Evolutionary conservation across 1,140 invertebrate genomes (phyloP), one percentile per base, ranked within the genome.

Genomic region (Zaprionus tsacasi): DNA sequence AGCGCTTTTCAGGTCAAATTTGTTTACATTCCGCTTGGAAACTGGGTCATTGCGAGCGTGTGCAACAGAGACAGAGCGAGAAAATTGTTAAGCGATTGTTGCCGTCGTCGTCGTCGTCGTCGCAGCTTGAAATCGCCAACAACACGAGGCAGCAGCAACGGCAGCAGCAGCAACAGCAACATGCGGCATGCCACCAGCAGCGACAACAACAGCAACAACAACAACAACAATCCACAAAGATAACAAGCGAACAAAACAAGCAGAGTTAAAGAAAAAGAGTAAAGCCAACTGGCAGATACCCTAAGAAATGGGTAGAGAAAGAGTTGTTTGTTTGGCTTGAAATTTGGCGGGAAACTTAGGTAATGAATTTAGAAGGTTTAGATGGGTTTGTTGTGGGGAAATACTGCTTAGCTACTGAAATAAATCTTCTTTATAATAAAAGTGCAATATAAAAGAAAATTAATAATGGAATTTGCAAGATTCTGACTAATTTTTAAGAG

Each of bases 21-120:
- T 89, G 85, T 89, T 89, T 89, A 89, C 85, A 89, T 89, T 89
- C 85, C 86, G 85, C 85, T 79, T 85, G 72, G 77, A 89, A 89
- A 89, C 85, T 89, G 76, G 85, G 86, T 89, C 85, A 89, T 85
- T 89, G 86, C 74, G 75, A 89, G 70, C 82, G 73, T 56, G 81
- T 71, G 81, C 78, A 68, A 89, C 68, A 55, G 78, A 71, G 76
- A 79, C 45, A 27, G 25, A 54, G 36, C 52, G 52, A 27, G 43
- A 70, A 56, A 69, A 59, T 68, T 71, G 70, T 78, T 83, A 68
- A 70, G 74, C 65, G 76, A 70, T 77, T 80, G 73, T 80, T 82
- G 82, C 45, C 17, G 71, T 61, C 71, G 69, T 21, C 21, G 21
- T 21, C 21, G 21, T 21, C 21, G 21, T 25, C 21, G 58, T 55